Conservation (phyloP, 2,113 vertebrate genomes). For the Lycaon pictus region DNA sequence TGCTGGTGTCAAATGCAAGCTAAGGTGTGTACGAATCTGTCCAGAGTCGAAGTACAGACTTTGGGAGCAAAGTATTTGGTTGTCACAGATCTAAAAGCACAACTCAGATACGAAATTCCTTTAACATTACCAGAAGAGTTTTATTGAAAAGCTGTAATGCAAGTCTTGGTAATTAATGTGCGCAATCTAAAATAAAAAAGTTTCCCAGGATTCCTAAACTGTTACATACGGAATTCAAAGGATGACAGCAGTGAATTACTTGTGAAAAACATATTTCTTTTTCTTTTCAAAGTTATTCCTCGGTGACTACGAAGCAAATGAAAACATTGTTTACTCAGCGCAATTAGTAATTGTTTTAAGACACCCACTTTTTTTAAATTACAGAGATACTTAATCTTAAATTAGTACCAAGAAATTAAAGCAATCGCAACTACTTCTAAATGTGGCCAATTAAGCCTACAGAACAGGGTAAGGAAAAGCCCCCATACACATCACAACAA, state of each 20-base stretch:
- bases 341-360: slow-evolving; percentile 5
- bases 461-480: background rate
- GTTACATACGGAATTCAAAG: background rate
- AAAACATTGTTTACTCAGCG: background rate
- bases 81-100: slow-evolving; percentile 46
- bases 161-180: background rate
- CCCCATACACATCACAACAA: background rate
- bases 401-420: background rate
- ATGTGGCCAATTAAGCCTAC: background rate
- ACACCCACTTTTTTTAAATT: slow-evolving; percentile 24
- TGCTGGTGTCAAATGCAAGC: background rate
- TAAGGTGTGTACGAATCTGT: background rate
- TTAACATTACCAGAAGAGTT: background rate
- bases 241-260: background rate
- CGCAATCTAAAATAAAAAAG: background rate
- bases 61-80: slow-evolving; percentile 10
- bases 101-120: slow-evolving; percentile 20
- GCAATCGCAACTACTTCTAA: background rate
- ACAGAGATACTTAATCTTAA: background rate
- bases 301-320: background rate
- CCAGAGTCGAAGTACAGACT: background rate
- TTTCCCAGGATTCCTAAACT: background rate
- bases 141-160: background rate
- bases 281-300: slow-evolving; percentile 14
- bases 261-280: background rate